phyloP scores from a whole-genome alignment of 2,797 vertebrate genomes.

The Odontamblyopus lacepedii region DNA sequence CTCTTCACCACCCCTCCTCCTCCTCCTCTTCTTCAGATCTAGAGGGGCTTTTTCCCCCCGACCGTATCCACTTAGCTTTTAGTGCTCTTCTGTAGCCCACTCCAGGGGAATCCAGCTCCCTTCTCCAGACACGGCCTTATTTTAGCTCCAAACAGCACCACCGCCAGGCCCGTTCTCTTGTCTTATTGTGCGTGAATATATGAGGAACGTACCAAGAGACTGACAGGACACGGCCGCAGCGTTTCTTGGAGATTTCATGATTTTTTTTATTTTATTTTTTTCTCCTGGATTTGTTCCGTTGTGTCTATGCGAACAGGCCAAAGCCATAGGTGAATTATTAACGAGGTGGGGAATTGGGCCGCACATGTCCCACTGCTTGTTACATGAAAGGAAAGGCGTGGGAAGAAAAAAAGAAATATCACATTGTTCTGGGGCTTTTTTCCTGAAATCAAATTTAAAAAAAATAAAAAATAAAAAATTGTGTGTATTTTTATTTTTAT shows the following conservation, averaged over 20 bases:
- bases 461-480: too few relatives aligned
- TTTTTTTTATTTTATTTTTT: not conserved
- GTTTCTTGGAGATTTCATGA: slow-evolving; percentile 11
- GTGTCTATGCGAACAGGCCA: slow-evolving; percentile 30
- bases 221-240: slow-evolving; percentile 39
- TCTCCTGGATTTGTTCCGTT: not conserved
- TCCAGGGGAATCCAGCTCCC: slow-evolving; percentile 73
- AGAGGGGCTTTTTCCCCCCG: slow-evolving; percentile 50
- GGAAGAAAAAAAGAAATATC: slow-evolving; percentile 48
- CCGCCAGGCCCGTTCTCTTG: slow-evolving; percentile 59
- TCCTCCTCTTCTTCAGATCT: slow-evolving; percentile 48
- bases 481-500: too few relatives aligned
- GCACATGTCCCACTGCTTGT: slow-evolving; percentile 31
- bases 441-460: too few relatives aligned
- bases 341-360: slow-evolving; percentile 42
- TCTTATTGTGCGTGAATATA: slow-evolving; percentile 14
- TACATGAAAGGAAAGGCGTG: slow-evolving; percentile 41
- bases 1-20: slow-evolving; percentile 57
- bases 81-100: slow-evolving; percentile 72
- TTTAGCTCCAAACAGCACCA: slow-evolving; percentile 72
- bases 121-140: slow-evolving; percentile 74
- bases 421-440: slow-evolving; percentile 20
- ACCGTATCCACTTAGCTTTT: slow-evolving; percentile 74
- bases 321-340: slow-evolving; percentile 67
- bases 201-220: slow-evolving; percentile 23